Conservation (phyloP, 2,888 invertebrate species). For the Melieria crassipennis region DNA sequence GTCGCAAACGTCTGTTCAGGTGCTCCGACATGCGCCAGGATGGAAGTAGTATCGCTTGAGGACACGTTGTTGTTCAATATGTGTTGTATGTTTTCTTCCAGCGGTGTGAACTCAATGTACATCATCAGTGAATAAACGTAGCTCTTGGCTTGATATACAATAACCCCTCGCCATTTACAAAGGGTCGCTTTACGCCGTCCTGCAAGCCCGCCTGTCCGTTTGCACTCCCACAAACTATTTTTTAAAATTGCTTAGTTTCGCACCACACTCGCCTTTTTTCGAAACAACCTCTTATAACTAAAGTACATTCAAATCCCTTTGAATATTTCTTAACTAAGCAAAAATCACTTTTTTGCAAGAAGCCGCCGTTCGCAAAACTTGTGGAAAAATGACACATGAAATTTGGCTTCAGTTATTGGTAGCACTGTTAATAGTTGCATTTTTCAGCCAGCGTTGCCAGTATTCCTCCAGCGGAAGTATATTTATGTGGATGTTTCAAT, state of each 20-base stretch:
- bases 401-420: slow-evolving; percentile 30
- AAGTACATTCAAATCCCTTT: too few relatives aligned
- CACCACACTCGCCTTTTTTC: too few relatives aligned
- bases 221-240: too few relatives aligned
- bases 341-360: slow-evolving; percentile 35
- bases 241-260: too few relatives aligned
- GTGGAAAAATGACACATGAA: slow-evolving; percentile 40
- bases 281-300: too few relatives aligned
- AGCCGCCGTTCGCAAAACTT: slow-evolving; percentile 45
- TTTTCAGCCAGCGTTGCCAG: too few relatives aligned
- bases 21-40: slow-evolving; percentile 44
- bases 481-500: too few relatives aligned
- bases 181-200: slow-evolving; percentile 11
- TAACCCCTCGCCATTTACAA: slow-evolving; percentile 38
- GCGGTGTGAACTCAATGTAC: slow-evolving; percentile 48
- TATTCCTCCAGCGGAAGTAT: too few relatives aligned
- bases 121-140: slow-evolving; percentile 42
- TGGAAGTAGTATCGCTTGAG: slow-evolving; percentile 41
- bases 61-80: slow-evolving; percentile 44
- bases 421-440: slow-evolving; percentile 7
- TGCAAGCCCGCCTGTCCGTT: neutral
- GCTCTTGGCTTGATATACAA: too few relatives aligned
- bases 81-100: slow-evolving; percentile 46
- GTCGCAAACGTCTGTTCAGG: slow-evolving; percentile 27
- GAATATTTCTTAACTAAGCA: too few relatives aligned